Evolutionary conservation across 2,797 vertebrate species (phyloP), one percentile per base, ranked within the genome.

Genomic region (Selene dorsalis): DNA sequence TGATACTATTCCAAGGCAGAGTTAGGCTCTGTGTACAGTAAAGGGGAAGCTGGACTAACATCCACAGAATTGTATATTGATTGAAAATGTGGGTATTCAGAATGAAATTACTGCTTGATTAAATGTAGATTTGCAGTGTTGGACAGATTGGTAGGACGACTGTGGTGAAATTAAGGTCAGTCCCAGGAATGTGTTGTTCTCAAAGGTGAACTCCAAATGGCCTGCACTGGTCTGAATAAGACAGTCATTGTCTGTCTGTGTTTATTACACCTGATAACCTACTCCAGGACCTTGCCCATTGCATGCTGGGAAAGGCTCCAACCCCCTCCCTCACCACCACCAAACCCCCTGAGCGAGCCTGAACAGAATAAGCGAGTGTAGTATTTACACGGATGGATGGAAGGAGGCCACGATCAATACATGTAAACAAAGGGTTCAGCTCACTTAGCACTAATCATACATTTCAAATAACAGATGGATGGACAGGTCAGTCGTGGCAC

Each of bases 91-190:
- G 69, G 59, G 26, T 7, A 28, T 66, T 2, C 48, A 43, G 50
- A 76, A 78, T 79, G 79, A 53, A 39, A 43, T 47, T 10, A 47
- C 6, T 28, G 11, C 17, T 67, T 78, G 69, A 84, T 79, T 72
- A 24, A 58, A 63, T 47, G 6, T 30, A 30, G 2, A 39, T 66
- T 73, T 55, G 52, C 26, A 1, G 47, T 22, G 28, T 26, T 16
- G 6, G 38, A 28, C 30, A 50, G 68, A 35, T 28, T 47, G 64
- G 30, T 39, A 9, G 39, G 58, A 35, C 32, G 12, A 14, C 43
- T 22, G 60, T 0, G 1, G 17, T 11, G 9, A 59, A 59, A 55
- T 69, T 55, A 71, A 61, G 17, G 47, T 22, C 22, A 13, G 11
- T 39, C 9, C 58, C 43, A 45, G 28, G 47, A 65, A 18, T 58